Evolutionary conservation across 2,797 vertebrate species (phyloP).

Genomic region (Steatocranus sp.): DNA sequence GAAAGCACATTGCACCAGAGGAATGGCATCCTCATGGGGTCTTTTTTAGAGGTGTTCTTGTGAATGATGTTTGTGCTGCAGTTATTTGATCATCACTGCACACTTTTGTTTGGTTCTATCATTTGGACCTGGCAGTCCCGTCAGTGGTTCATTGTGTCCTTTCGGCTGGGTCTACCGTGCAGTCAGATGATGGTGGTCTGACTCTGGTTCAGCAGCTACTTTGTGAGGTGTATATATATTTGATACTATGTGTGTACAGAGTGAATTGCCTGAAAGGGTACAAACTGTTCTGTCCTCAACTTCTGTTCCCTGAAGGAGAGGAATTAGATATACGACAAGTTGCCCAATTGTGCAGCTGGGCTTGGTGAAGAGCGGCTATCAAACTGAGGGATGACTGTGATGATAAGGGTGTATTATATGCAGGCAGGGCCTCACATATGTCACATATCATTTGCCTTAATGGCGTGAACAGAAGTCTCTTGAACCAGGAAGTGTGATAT

Average conservation of each 20-base stretch:
- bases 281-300: neutral
- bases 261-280: neutral
- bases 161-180: neutral
- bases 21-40: accelerated
- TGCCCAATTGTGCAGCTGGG: neutral
- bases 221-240: neutral
- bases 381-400: neutral
- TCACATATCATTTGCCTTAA: neutral
- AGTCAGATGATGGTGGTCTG: neutral
- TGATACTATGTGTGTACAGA: neutral
- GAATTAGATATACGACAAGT: neutral
- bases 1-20: neutral
- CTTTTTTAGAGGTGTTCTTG: neutral
- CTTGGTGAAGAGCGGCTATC: neutral
- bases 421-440: neutral
- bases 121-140: neutral
- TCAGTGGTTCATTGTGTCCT: neutral
- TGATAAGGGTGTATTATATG: neutral
- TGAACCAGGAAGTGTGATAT: neutral
- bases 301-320: neutral
- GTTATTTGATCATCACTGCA: neutral
- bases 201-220: neutral
- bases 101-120: neutral
- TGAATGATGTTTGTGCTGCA: neutral
- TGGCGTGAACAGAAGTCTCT: neutral